These are phyloP conservation scores for Anhinga rufa DNA, from an alignment of 2,113 vertebrate genomes.

Conservation along the genomic window DNA sequence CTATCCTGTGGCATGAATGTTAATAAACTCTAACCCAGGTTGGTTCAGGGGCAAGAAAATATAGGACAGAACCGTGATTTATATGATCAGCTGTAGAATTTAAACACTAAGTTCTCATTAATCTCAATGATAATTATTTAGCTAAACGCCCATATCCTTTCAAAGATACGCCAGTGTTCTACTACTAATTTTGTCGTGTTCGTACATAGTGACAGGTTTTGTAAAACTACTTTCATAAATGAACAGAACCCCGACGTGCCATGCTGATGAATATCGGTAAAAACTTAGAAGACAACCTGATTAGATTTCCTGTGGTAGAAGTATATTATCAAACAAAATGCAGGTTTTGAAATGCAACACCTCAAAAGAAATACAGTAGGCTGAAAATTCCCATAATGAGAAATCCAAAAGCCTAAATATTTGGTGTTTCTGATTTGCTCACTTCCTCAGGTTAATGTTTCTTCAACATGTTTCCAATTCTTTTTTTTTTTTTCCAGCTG, in stretches of 20 bases:
- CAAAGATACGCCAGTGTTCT: not conserved
- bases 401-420: conserved; percentile 45
- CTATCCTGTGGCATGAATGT: not conserved
- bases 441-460: conserved; percentile 59
- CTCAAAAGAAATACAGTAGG: conserved; percentile 12
- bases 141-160: not conserved
- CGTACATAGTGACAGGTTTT: not conserved
- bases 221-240: not conserved
- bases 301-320: conserved; percentile 2
- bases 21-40: not conserved
- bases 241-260: not conserved
- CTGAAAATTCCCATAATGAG: conserved; percentile 43
- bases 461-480: conserved; percentile 55
- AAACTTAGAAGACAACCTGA: not conserved
- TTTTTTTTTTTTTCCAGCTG: not conserved
- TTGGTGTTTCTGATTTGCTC: conserved; percentile 36
- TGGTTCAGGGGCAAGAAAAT: not conserved
- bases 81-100: not conserved
- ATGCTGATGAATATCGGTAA: not conserved
- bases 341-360: conserved; percentile 13
- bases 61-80: not conserved
- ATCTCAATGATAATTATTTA: not conserved
- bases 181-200: not conserved
- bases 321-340: conserved; percentile 20
- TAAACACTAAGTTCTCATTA: not conserved